phyloP scores from a whole-genome alignment of 2,797 vertebrate genomes.

The Anolis apletophallus region DNA sequence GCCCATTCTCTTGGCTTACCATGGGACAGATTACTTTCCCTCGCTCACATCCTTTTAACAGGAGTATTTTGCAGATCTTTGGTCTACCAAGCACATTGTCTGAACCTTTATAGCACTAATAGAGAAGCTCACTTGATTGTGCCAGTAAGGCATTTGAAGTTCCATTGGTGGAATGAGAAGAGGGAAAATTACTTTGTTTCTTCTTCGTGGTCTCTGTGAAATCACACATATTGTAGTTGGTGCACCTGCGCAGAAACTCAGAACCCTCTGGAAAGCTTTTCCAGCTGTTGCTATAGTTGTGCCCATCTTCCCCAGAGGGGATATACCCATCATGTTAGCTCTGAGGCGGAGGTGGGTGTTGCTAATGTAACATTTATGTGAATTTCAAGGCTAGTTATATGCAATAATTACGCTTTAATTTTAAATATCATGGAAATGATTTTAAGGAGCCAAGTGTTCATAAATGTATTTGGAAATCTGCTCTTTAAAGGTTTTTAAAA shows the following conservation, averaged over 20 bases:
- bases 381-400: background rate
- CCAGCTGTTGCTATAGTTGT: background rate
- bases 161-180: background rate
- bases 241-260: too few relatives aligned
- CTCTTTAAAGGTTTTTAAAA: conserved; percentile 13
- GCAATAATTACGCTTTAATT: background rate
- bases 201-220: too few relatives aligned
- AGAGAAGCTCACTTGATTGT: too few relatives aligned
- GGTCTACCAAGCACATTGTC: background rate
- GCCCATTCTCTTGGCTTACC: background rate
- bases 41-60: background rate
- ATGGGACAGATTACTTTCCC: background rate
- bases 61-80: background rate
- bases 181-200: background rate
- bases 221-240: too few relatives aligned
- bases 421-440: background rate
- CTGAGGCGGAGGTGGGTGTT: background rate
- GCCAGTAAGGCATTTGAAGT: background rate
- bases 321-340: too few relatives aligned
- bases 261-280: background rate
- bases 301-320: too few relatives aligned
- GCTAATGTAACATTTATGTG: background rate
- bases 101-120: background rate
- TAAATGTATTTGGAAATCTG: background rate
- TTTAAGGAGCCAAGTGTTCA: background rate